These are phyloP conservation scores for Cyrtonyx montezumae DNA, from an alignment of 2,113 vertebrate species.

Conservation along the genomic window DNA sequence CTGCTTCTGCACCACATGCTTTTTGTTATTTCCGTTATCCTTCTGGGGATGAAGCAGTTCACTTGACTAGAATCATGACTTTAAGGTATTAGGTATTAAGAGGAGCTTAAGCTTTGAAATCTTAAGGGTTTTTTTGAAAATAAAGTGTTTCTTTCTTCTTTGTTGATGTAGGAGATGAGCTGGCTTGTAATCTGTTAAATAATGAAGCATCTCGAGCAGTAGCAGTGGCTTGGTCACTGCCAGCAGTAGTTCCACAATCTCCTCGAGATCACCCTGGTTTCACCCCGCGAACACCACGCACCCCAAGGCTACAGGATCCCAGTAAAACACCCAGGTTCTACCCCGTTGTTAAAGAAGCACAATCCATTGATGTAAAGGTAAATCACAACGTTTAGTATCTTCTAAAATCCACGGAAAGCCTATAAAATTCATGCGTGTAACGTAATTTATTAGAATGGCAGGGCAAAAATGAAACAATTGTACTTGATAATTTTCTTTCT, in stretches of 20 bases:
- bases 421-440: background rate
- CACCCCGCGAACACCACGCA: conserved; percentile 82
- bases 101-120: background rate
- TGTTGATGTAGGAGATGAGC: conserved; percentile 39
- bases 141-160: background rate
- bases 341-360: conserved; percentile 92
- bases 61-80: background rate
- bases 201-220: conserved; percentile 61
- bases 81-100: background rate
- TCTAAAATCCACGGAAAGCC: background rate
- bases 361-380: conserved; percentile 85
- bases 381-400: background rate
- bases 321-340: conserved; percentile 92
- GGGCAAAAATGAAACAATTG: background rate
- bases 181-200: conserved; percentile 44
- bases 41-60: background rate
- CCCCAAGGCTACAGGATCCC: conserved; percentile 88
- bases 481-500: background rate
- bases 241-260: conserved; percentile 84
- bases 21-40: background rate
- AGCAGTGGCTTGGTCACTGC: conserved; percentile 78
- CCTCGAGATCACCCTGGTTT: conserved; percentile 61
- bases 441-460: background rate
- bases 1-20: background rate
- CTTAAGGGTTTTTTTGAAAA: background rate